A percentile compares a stretch with the other conserved stretches of the same genome.
These are phyloP conservation scores for Cataglyphis livida DNA, from an alignment of 2,888 invertebrate genomes.

Conservation along the genomic window DNA sequence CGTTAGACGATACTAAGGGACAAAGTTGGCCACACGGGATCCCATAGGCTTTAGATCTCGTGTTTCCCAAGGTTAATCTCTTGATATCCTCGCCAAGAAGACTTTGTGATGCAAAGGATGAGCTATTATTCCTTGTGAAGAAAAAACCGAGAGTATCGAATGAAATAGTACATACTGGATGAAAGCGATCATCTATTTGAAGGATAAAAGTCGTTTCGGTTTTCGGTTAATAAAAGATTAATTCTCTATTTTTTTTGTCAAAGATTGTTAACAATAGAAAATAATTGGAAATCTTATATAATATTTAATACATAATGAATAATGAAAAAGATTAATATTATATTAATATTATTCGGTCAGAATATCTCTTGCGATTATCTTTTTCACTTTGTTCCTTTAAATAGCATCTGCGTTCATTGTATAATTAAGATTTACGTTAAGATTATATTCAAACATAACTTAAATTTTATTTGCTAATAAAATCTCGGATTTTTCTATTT, in stretches of 20 bases:
- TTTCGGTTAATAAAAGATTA: slow-evolving; percentile 3
- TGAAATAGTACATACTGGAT: slow-evolving; percentile 23
- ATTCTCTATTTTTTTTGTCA: not conserved
- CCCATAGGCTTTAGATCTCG: slow-evolving; percentile 40
- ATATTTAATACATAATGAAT: not conserved
- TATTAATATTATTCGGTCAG: not conserved
- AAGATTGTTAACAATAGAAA: not conserved
- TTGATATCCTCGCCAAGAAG: slow-evolving; percentile 56
- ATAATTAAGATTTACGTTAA: not conserved
- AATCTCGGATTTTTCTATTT: slow-evolving; percentile 51
- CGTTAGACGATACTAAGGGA: slow-evolving; percentile 30
- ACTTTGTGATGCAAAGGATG: slow-evolving; percentile 46
- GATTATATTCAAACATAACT: not conserved
- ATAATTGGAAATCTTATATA: not conserved
- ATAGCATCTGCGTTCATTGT: not conserved
- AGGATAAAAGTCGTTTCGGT: not conserved
- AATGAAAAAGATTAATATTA: not conserved
- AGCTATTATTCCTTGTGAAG: not conserved
- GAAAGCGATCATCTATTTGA: slow-evolving; percentile 49
- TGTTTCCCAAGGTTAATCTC: slow-evolving; percentile 62
- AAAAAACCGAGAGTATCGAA: slow-evolving; percentile 34
- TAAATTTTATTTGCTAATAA: not conserved
- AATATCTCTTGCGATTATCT: not conserved
- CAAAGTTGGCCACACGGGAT: slow-evolving; percentile 44
- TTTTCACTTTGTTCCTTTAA: not conserved